A percentile compares a stretch with the other conserved stretches of the same genome.
Conservation (phyloP, 2,113 vertebrate genomes). For the human (Homo sapiens) region DNA sequence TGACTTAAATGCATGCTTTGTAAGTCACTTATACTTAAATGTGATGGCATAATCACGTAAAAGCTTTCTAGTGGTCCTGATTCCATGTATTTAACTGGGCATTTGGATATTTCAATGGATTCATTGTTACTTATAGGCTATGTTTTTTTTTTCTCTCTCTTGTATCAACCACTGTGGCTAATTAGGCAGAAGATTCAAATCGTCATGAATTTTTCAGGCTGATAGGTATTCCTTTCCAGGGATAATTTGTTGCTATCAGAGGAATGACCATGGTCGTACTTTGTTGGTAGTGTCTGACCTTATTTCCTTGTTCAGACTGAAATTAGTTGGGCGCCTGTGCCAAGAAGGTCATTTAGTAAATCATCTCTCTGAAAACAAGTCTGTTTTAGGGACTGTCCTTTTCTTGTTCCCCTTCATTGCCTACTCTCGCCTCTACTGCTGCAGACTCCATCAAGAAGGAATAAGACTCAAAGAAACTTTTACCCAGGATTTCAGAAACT, state of each 20-base stretch:
- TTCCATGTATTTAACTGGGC: conserved; percentile 42
- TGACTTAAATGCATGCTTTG: conserved; percentile 45
- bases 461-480: not conserved
- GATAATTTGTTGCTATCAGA: conserved; percentile 72
- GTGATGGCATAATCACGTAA: conserved; percentile 14
- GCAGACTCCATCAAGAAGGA: not conserved
- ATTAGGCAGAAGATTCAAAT: conserved; percentile 68
- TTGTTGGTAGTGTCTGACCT: conserved; percentile 64
- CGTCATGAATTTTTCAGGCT: conserved; percentile 75
- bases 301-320: conserved; percentile 57
- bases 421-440: not conserved
- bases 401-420: not conserved
- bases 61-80: not conserved
- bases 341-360: conserved; percentile 56
- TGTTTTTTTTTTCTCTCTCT: not conserved
- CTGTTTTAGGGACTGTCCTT: not conserved
- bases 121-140: conserved; percentile 58
- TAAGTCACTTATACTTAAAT: not conserved
- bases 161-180: conserved; percentile 66
- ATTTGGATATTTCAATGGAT: conserved; percentile 45
- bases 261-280: conserved; percentile 41
- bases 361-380: conserved; percentile 43
- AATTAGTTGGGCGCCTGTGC: conserved; percentile 53
- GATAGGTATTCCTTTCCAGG: conserved; percentile 60
- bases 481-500: conserved; percentile 27